Evolutionary conservation across 2,888 invertebrate species (phyloP), one percentile per base, ranked within the genome.

Genomic region (Pollenia amentaria): DNA sequence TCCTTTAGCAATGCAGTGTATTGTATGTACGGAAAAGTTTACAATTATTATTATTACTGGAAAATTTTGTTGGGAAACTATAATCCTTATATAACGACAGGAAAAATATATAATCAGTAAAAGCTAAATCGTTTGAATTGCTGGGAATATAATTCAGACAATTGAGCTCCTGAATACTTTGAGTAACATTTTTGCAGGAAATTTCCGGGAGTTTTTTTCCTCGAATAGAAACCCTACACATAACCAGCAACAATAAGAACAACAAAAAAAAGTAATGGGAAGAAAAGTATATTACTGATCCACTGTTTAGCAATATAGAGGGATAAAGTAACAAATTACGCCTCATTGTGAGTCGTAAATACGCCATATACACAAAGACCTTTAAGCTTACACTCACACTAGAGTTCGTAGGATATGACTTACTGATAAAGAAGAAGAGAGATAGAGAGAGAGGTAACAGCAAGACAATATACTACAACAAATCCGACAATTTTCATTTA

Each of bases 291-390:
- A 4, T 46, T 69, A 80, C 72, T 87, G 84, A 87, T 87, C 87
- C 87, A 84, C 80, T 87, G 87, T 78, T 81, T 64, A 77, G 77
- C 67, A 87, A 67, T 81, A 81, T 62, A 69, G 51, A 73, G 84
- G 84, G 78, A 84, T 84, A 79, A 83, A 84, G 67, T 79, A 84
- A 84, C 84, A 84, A 84, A 84, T 87, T 87, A 84, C 87, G 87
- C 80, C 87, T 87, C 84, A 84, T 87, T 84, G 73, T 84, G 55
- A 87, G 73, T 87, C 84, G 87, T 87, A 87, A 87, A 87, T 80
- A 84, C 80, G 80, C 80, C 80, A 87, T 81, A 84, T 84, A 76
- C 72, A 83, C 73, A 87, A 84, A 87, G 80, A 84, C 84, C 77
- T 84, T 79, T 80, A 80, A 84, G 76, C 77, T 84, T 38, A 79